Evolutionary conservation across 92 coral and sea anemone genomes (phyloP), one percentile per base, ranked within the genome.

Genomic region (Pocillopora meandrina): DNA sequence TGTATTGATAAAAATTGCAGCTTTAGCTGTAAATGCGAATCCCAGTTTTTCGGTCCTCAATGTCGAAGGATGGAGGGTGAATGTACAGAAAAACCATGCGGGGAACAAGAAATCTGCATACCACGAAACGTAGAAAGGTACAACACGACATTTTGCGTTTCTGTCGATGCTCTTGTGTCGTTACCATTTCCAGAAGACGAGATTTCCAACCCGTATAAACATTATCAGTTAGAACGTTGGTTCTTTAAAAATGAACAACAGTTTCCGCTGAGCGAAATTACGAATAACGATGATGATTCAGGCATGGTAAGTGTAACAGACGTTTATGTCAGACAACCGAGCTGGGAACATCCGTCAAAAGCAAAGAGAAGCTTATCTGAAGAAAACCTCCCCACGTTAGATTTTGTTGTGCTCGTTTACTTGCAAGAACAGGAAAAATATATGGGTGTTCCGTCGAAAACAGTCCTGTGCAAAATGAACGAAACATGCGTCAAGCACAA

Each of bases 11-110:
- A 94, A 2, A 67, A 94, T 47, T 58, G 80, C 76, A 78, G 72
- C 21, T 92, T 97, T 49, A 88, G 79, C 14, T 97, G 99, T 75
- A n/a, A 77, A 65, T 97, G 99, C 57, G 91, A 92, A 34, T n/a
- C 72, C 9, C 97, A 93, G 2, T 97, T 70, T 76, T 71, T 58
- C 6, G 94, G 95, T 9, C 80, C 97, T 71, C 94, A 65, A 49
- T 97, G 99, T 81, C 90, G 92, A 49, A 56, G 93, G 61, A 80
- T 65, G 55, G 61, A 52, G 78, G 81, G 76, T 9, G 93, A 87
- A 60, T 95, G 99, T 72, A 18, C 33, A 18, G 26, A 60, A 61
- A 56, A 87, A 14, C 55, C 89, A 0, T 97, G 95, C 79, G 70
- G 67, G 20, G 65, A 68, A 15, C 69, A 83, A 56, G 72, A 89